These are phyloP conservation scores for Tuberolachnus salignus DNA, from an alignment of 2,888 invertebrate genomes.

Conservation along the genomic window DNA sequence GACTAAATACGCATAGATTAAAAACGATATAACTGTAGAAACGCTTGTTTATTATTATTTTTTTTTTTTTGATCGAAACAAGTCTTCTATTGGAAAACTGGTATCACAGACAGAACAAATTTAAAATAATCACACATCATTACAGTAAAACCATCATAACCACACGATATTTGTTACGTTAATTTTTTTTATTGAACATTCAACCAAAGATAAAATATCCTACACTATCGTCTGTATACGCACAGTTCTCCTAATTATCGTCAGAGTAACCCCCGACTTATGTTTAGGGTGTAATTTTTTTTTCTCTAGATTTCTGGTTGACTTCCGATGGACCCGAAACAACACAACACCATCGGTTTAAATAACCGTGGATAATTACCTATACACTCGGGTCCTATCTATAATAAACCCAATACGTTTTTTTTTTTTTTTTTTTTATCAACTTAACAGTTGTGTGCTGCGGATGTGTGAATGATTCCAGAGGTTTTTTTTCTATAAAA, in stretches of 20 bases:
- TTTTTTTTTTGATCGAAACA: no score
- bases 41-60: no score
- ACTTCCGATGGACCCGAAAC: background rate
- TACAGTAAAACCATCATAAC: no score
- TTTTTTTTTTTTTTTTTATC: constrained; percentile 2
- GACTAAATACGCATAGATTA: no score
- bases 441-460: background rate
- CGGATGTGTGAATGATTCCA: constrained; percentile 29
- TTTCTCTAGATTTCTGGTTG: background rate
- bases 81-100: no score
- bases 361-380: constrained; percentile 48
- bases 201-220: no score
- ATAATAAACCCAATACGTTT: background rate
- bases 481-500: constrained; percentile 19
- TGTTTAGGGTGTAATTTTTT: background rate
- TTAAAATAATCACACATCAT: background rate
- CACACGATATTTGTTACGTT: no score
- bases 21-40: no score
- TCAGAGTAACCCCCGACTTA: background rate
- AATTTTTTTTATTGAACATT: no score
- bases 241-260: no score
- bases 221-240: no score
- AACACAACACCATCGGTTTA: constrained; percentile 13
- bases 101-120: no score
- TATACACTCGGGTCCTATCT: background rate